Conservation (phyloP, 2,888 invertebrate species). For the Formica aserva region DNA sequence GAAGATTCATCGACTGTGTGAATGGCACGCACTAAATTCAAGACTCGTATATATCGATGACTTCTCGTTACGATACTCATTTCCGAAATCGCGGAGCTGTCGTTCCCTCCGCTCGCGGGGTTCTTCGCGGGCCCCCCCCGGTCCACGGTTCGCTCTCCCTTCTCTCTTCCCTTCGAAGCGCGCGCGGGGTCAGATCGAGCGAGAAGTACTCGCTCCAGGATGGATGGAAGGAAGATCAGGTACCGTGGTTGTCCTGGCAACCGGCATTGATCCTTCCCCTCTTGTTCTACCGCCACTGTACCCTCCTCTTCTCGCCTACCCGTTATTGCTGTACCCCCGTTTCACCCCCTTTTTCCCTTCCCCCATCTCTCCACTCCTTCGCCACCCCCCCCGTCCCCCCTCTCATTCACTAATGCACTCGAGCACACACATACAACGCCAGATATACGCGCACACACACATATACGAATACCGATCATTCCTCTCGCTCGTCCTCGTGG, state of each 20-base stretch:
- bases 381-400: not conserved
- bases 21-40: not conserved
- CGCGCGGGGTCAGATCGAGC: conserved; percentile 69
- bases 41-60: not conserved
- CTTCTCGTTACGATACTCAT: not conserved
- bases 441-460: not conserved
- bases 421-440: not conserved
- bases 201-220: conserved; percentile 75
- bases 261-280: conserved; percentile 85
- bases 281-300: conserved; percentile 70
- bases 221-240: conserved; percentile 82
- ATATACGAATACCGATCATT: conserved; percentile 48
- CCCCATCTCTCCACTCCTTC: conserved; percentile 19
- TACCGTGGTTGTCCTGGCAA: conserved; percentile 84
- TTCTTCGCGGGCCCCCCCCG: conserved; percentile 39
- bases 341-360: conserved; percentile 15
- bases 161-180: conserved; percentile 7
- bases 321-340: conserved; percentile 61
- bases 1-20: not conserved
- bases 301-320: conserved; percentile 62
- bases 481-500: conserved; percentile 42
- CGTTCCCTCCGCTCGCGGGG: conserved; percentile 30
- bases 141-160: not conserved
- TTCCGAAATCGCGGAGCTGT: not conserved
- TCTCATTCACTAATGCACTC: conserved; percentile 51